phyloP scores from a whole-genome alignment of 2,888 invertebrate genomes.

The Matsumyia berberina region DNA sequence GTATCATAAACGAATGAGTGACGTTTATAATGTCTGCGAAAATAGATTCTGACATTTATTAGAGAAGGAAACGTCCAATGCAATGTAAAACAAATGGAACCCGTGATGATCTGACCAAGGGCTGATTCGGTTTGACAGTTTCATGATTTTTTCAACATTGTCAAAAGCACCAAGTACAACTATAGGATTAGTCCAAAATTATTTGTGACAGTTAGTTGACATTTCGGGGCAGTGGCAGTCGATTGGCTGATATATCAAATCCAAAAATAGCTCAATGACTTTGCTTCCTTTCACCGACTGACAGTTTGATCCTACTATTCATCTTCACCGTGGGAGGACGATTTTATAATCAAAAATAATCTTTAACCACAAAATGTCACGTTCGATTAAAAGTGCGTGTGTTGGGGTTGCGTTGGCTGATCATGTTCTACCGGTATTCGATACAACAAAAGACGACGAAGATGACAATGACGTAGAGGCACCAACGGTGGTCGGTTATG shows the following conservation, averaged over 20 bases:
- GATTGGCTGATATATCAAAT: too few relatives aligned
- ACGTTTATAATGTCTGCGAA: constrained; percentile 34
- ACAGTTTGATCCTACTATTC: neutral
- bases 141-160: too few relatives aligned
- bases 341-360: constrained; percentile 10
- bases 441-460: neutral
- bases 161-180: too few relatives aligned
- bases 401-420: constrained; percentile 38
- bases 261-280: too few relatives aligned
- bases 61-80: neutral
- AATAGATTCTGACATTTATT: neutral
- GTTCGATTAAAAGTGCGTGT: constrained; percentile 21
- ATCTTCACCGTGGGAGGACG: neutral
- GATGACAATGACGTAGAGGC: constrained; percentile 21
- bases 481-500: constrained; percentile 27
- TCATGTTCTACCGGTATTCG: constrained; percentile 41
- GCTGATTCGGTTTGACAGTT: neutral
- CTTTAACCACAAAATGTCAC: constrained; percentile 12
- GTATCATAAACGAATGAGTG: constrained; percentile 38
- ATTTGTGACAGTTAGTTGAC: too few relatives aligned
- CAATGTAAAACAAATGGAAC: neutral
- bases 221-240: too few relatives aligned
- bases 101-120: neutral
- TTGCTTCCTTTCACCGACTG: too few relatives aligned
- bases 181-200: too few relatives aligned